Evolutionary conservation across 37 sponge, comb jelly and placozoan species (phyloP), one percentile per base, ranked within the genome.

Genomic region (Bolinopsis microptera): DNA sequence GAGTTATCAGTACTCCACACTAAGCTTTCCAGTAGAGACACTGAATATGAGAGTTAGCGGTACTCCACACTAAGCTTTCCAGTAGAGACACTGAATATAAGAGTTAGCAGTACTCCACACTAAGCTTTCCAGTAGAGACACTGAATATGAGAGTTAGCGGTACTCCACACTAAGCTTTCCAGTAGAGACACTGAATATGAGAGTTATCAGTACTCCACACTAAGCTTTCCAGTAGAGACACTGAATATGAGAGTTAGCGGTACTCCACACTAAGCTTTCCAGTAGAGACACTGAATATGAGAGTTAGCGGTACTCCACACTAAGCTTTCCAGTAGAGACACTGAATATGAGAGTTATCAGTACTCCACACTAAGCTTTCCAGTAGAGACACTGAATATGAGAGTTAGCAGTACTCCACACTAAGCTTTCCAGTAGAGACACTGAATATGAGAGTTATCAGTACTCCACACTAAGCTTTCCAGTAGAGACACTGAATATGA

Each of bases 71-170:
- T 35, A 86, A 41, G 90, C 90, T 27, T 86, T 86, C 90, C 90
- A 86, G 26, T 86, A 86, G 22, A 86, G 35, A 41, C 90, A 86
- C 48, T 86, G 90, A 41, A 86, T 86, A 18, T 86, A 5, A 41
- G 61, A 41, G 90, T 86, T 86, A 27, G 61, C 90, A 26, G 90
- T 86, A 86, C 39, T 48, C 5, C 30, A 25, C 25, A 86, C 90
- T 22, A 86, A 72, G 18, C 75, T 72, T n/a, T n/a, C 22, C 75
- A n/a, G n/a, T n/a, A n/a, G n/a, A n/a, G n/a, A n/a, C n/a, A n/a
- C n/a, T n/a, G n/a, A n/a, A n/a, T n/a, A n/a, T n/a, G n/a, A n/a
- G n/a, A n/a, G n/a, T n/a, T n/a, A n/a, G n/a, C n/a, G n/a, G n/a
- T n/a, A n/a, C n/a, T n/a, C n/a, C n/a, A n/a, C 26, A 18, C 68